Evolutionary conservation across 2,113 vertebrate genomes (phyloP).

Genomic region (Caracal caracal): DNA sequence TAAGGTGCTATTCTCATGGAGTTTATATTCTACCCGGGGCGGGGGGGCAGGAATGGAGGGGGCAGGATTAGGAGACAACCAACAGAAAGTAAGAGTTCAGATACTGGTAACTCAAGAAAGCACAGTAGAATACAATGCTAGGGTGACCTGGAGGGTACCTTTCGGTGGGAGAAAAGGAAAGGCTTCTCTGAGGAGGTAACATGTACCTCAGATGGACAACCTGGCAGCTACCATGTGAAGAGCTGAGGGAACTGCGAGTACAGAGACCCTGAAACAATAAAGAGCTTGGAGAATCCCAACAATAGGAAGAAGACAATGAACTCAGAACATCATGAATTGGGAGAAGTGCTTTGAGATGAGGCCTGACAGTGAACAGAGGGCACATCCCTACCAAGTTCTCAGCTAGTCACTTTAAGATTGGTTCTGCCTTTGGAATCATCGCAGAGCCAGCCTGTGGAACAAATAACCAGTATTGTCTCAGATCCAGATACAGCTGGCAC

Average conservation of each 20-base stretch:
- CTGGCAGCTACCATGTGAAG: background rate
- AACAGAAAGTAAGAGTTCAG: constrained; percentile 1
- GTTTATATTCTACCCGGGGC: background rate
- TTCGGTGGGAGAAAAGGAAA: background rate
- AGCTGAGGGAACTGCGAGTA: background rate
- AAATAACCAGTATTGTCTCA: background rate
- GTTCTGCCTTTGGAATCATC: background rate
- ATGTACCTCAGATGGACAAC: background rate
- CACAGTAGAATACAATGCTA: background rate
- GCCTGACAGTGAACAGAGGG: background rate
- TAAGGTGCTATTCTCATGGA: background rate
- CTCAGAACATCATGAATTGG: background rate
- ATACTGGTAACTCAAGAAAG: background rate
- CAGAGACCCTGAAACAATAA: background rate
- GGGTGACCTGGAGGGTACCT: background rate
- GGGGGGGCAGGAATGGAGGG: too few species aligned
- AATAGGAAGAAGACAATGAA: background rate
- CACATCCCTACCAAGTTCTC: background rate
- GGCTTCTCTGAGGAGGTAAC: background rate
- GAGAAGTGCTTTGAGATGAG: background rate
- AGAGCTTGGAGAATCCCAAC: background rate
- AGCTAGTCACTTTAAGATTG: background rate
- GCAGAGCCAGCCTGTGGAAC: background rate
- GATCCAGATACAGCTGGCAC: background rate
- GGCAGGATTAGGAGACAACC: background rate